A percentile compares a stretch with the other conserved stretches of the same genome.
These are phyloP conservation scores for Notocelia uddmanniana DNA, from an alignment of 2,888 invertebrate species.

Conservation along the genomic window DNA sequence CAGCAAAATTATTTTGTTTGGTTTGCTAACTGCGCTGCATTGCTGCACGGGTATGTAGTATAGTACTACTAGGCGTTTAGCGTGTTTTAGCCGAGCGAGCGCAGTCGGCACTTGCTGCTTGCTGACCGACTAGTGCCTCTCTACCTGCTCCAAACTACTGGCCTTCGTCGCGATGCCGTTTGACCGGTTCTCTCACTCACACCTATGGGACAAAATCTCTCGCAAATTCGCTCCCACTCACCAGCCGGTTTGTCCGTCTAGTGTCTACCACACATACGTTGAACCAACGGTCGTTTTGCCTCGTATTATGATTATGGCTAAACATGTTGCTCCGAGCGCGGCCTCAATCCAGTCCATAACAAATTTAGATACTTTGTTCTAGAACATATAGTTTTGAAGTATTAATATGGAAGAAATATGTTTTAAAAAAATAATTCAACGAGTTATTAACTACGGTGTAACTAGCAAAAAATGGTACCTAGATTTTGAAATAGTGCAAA, in stretches of 20 bases:
- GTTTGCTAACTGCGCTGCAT: conserved; percentile 1
- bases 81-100: conserved; percentile 1
- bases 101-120: conserved; percentile 23
- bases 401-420: background rate
- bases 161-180: conserved; percentile 67
- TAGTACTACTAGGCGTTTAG: too few relatives aligned
- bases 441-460: background rate
- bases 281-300: conserved; percentile 66
- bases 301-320: conserved; percentile 48
- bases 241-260: conserved; percentile 70
- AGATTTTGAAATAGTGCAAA: conserved; percentile 9
- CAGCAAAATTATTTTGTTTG: background rate
- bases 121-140: conserved; percentile 43
- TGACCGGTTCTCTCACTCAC: conserved; percentile 80
- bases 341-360: conserved; percentile 22
- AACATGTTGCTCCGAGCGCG: conserved; percentile 27
- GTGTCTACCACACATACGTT: conserved; percentile 57
- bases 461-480: conserved; percentile 1
- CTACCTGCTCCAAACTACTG: conserved; percentile 58
- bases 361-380: conserved; percentile 18
- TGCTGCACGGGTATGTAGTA: too few relatives aligned
- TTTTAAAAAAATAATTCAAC: background rate
- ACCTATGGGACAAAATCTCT: conserved; percentile 66
- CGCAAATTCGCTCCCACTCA: conserved; percentile 78
- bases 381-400: background rate